phyloP scores from a whole-genome alignment of 2,113 vertebrate species.

The Tretioscincus oriximinensis region DNA sequence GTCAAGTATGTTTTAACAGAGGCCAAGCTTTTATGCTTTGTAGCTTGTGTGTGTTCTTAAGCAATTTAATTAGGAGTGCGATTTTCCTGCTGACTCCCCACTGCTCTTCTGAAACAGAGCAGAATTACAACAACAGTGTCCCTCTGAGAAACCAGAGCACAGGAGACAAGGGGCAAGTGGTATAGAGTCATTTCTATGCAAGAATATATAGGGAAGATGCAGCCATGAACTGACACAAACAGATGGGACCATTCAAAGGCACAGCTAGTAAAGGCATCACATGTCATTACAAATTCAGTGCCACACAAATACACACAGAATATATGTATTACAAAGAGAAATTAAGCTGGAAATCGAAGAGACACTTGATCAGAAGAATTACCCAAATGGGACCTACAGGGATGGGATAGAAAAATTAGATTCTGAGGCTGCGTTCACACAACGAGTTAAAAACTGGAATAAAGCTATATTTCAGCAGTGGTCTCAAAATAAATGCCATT shows the following conservation, averaged over 20 bases:
- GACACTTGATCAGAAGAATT: not conserved
- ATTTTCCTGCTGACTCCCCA: conserved; percentile 35
- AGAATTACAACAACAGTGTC: conserved; percentile 41
- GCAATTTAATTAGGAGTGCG: conserved; percentile 47
- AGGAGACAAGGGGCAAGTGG: fast-evolving
- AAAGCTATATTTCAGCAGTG: too few relatives aligned
- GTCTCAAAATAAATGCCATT: too few relatives aligned
- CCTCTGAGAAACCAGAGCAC: conserved; percentile 19
- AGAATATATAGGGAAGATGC: not conserved
- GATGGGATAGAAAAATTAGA: not conserved
- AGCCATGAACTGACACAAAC: conserved; percentile 15
- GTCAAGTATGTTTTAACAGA: conserved; percentile 30
- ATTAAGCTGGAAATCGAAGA: not conserved
- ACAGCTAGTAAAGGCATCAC: conserved; percentile 17
- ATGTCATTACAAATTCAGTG: not conserved
- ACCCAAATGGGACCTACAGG: not conserved
- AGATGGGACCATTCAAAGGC: not conserved
- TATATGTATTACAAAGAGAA: conserved; percentile 2
- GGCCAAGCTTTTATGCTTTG: conserved; percentile 34
- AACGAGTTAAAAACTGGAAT: too few relatives aligned
- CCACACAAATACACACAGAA: not conserved
- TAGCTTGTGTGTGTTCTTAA: conserved; percentile 38
- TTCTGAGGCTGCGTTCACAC: too few relatives aligned
- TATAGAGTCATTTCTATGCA: conserved; percentile 17
- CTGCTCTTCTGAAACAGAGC: conserved; percentile 23